phyloP scores from a whole-genome alignment of 1,140 invertebrate species.

The Drosophila arizonae region DNA sequence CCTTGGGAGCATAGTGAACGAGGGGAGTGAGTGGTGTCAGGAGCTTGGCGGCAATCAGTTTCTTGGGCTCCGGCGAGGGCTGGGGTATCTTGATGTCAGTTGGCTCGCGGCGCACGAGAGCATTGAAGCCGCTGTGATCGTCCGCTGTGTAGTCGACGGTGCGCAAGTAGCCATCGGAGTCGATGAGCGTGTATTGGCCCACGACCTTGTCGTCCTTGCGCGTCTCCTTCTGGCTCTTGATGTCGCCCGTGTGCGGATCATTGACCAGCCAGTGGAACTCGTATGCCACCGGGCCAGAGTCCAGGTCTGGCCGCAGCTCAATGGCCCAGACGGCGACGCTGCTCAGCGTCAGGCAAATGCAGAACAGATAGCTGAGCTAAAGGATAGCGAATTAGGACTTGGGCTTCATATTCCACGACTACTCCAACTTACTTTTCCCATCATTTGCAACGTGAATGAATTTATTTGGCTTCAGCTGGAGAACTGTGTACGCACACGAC shows the following conservation, averaged over 20 bases:
- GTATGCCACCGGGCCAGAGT: slow-evolving; percentile 82
- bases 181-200: slow-evolving; percentile 85
- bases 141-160: slow-evolving; percentile 90
- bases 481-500: slow-evolving; percentile 59
- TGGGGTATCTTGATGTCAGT: slow-evolving; percentile 82
- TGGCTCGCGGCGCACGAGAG: slow-evolving; percentile 85
- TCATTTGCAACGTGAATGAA: slow-evolving; percentile 15
- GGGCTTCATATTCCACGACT: neutral
- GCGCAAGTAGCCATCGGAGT: slow-evolving; percentile 87
- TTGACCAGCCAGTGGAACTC: slow-evolving; percentile 85
- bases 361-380: slow-evolving; percentile 58
- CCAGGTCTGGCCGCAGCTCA: slow-evolving; percentile 58
- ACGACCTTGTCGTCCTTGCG: slow-evolving; percentile 86
- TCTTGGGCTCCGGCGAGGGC: slow-evolving; percentile 77
- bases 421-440: slow-evolving; percentile 65
- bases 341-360: slow-evolving; percentile 46
- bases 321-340: slow-evolving; percentile 38
- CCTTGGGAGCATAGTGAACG: slow-evolving; percentile 65
- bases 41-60: slow-evolving; percentile 72
- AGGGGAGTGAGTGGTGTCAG: slow-evolving; percentile 52
- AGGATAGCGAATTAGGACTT: neutral
- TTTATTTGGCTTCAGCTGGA: slow-evolving; percentile 24
- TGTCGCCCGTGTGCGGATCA: slow-evolving; percentile 85
- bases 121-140: slow-evolving; percentile 88
- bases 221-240: slow-evolving; percentile 85